Base-by-base conservation (phyloP, 2,113 vertebrate species). In the Hippotragus niger region DNA sequence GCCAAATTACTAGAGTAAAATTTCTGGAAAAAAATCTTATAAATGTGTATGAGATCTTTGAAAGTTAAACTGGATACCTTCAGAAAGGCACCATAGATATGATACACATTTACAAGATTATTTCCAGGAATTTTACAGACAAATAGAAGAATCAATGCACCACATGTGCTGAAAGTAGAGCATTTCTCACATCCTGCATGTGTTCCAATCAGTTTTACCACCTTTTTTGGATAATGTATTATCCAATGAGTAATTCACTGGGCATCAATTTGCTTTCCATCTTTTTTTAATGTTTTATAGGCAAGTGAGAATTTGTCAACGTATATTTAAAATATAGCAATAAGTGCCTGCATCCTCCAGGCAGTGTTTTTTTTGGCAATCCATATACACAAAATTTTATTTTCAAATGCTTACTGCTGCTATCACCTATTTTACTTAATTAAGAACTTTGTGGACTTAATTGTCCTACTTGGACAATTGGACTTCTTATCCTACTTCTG, bases 1-100 rank as follows among this genome's bases (percentile, higher is more conserved):
- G 71, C 62, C 71, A 93, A 97, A 33, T 96, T 96, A 92, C 87
- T 88, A 40, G 86, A 90, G 60, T 96, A 94, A 96, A 74, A 91
- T 89, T 95, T 86, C 64, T 92, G 43, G 62, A 95, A 86, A 91
- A n/a, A 87, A 87, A 47, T 86, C 58, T 84, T 78, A 19, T 80
- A 91, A 91, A 94, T 62, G 27, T 82, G 17, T 29, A 55, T 93
- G 91, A 89, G 55, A 82, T 83, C 25, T 80, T 89, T 93, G 62
- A 90, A 93, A 97, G 52, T 25, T 88, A 62, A 84, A 40, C 45
- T 67, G 92, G 87, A 43, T 55, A 45, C 91, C 71, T 96, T 87
- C 50, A 91, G 55, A 94, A 91, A 95, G n/a, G n/a, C 52, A 40
- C n/a, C n/a, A 40, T 16, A 55, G 81, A 23, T 36, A 33, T 81